Evolutionary conservation across 1,140 invertebrate species (phyloP), one percentile per base, ranked within the genome.

Genomic region (Drosophila mayri): DNA sequence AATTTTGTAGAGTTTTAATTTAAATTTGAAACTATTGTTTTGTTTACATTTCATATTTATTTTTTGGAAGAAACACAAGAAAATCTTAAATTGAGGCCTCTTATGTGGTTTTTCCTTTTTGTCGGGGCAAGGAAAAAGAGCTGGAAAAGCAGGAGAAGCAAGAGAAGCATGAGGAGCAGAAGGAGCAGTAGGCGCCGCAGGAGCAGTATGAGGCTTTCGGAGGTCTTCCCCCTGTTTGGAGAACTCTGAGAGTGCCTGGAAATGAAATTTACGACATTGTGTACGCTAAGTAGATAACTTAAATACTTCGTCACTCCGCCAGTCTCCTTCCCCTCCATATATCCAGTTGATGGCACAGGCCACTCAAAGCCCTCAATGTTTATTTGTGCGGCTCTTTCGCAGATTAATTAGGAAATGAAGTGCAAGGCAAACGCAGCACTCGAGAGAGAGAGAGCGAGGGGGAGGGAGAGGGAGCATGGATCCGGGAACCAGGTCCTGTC

Each of bases 361-460:
- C 52, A 58, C 61, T 63, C 54, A 35, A 66, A 38, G 65, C 37
- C 37, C 61, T 68, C 37, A 44, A 71, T 67, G 63, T 71, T 70
- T 66, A 50, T 40, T n/a, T 41, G 41, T 12, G 14, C 28, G 60
- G 25, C 61, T 28, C 20, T 41, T 70, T 12, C 7, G 41, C 35
- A 37, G 70, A 72, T 73, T 73, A 73, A 73, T 73, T 73, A 60
- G 70, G 54, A 72, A 73, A 72, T 72, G 30, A 72, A 73, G 70
- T 73, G 70, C 70, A 72, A 22, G 67, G 37, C 68, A 60, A 49
- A 59, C 67, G 37, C 35, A 46, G 28, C 44, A 41, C 68, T 72
- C 37, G 35, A 41, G 14, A 30, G 47, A 16, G 49, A 32, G 47
- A 3, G 43, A 22, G 22, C 3, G n/a, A n/a, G n/a, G n/a, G 18